These are phyloP conservation scores for Tipula vernalis DNA, from an alignment of 2,888 invertebrate species.

Conservation along the genomic window DNA sequence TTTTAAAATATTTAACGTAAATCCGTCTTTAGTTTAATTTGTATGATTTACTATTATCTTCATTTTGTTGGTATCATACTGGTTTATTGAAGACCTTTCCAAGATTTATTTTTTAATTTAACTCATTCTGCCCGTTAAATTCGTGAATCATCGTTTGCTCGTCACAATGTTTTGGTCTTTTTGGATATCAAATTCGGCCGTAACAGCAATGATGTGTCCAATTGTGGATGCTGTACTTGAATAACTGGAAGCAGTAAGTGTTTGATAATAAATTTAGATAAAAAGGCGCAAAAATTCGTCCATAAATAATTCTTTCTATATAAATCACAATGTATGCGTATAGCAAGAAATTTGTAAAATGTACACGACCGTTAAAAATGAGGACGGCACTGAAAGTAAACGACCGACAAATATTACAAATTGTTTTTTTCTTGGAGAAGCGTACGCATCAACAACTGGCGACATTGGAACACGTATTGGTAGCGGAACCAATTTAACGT, in stretches of 20 bases:
- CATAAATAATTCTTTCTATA: no score
- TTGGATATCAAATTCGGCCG: conserved; percentile 95
- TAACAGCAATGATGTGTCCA: conserved; percentile 89
- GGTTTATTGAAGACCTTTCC: no score
- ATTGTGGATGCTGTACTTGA: conserved; percentile 76
- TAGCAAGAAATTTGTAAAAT: conserved; percentile 56
- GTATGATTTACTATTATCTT: no score
- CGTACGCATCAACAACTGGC: conserved; percentile 67
- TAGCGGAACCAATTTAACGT: conserved; percentile 69
- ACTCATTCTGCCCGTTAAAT: no score
- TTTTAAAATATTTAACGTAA: no score
- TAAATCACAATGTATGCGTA: conserved; percentile 14
- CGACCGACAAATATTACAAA: conserved; percentile 61
- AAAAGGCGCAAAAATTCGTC: no score
- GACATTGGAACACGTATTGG: conserved; percentile 68
- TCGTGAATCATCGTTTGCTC: no score
- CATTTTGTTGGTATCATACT: no score
- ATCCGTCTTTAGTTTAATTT: no score
- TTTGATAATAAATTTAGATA: not conserved
- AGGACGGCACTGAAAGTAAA: conserved; percentile 33
- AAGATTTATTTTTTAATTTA: no score
- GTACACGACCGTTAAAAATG: conserved; percentile 38
- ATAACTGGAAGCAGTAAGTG: conserved; percentile 59
- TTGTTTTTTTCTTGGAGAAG: conserved; percentile 66
- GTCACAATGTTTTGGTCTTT: conserved; percentile 90